phyloP scores from a whole-genome alignment of 2,113 vertebrate genomes.

The Holacanthus passer region DNA sequence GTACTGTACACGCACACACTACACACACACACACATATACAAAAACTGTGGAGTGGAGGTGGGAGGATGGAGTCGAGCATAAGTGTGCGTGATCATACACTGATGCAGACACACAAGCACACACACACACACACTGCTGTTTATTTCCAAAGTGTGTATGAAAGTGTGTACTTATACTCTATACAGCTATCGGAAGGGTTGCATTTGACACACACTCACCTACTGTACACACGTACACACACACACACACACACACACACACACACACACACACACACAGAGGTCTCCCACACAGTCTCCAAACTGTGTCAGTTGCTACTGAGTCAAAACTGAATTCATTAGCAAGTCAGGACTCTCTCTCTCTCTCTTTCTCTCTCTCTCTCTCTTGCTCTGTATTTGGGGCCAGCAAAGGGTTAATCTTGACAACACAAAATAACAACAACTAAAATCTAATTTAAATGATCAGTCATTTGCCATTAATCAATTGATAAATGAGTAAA shows the following conservation, averaged over 20 bases:
- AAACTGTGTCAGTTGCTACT: constrained; percentile 81
- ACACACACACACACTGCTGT: constrained; percentile 55
- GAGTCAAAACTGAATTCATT: constrained; percentile 81
- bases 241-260: constrained; percentile 53
- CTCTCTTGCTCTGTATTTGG: constrained; percentile 1
- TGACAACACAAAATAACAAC: neutral
- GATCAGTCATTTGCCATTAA: neutral
- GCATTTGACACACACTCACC: constrained; percentile 57
- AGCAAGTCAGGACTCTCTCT: constrained; percentile 51
- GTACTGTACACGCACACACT: constrained; percentile 54
- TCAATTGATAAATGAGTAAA: neutral
- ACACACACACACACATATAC: constrained; percentile 47
- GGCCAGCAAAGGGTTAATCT: constrained; percentile 9
- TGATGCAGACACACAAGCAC: constrained; percentile 7
- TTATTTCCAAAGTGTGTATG: constrained; percentile 73
- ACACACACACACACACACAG: constrained; percentile 55
- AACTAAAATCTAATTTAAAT: neutral
- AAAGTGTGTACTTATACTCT: constrained; percentile 65
- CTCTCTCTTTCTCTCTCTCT: constrained; percentile 8
- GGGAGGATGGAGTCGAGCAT: constrained; percentile 55
- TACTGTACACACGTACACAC: constrained; percentile 49
- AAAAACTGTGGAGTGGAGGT: constrained; percentile 56
- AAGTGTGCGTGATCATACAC: constrained; percentile 53
- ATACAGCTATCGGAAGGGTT: constrained; percentile 48
- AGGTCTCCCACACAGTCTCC: constrained; percentile 81